Percentiles rank a stretch among this genome's conserved stretches.
Conservation (phyloP, 2,113 vertebrate genomes). For the Hystrix brachyura region DNA sequence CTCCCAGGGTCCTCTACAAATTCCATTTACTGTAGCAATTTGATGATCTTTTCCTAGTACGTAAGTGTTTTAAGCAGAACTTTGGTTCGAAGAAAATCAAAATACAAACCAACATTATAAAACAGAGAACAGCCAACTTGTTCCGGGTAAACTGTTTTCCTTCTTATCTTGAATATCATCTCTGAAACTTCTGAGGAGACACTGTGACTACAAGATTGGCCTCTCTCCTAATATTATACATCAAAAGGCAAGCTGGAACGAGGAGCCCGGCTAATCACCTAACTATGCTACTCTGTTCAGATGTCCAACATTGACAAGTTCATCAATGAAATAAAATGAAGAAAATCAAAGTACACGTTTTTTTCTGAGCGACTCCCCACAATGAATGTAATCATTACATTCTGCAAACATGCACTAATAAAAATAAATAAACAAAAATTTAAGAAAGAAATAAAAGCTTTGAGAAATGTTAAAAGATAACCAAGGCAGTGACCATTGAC, state of each 20-base stretch:
- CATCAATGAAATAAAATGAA: neutral
- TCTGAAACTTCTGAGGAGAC: neutral
- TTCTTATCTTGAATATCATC: neutral
- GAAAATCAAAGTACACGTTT: neutral
- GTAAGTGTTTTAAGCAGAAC: neutral
- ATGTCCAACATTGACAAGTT: neutral
- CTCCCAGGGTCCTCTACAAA: neutral
- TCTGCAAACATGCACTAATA: neutral
- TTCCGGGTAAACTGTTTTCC: neutral
- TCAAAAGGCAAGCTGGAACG: neutral
- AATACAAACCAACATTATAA: neutral
- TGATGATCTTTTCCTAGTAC: neutral
- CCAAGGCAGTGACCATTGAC: neutral
- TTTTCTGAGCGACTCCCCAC: neutral
- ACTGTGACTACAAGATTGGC: neutral
- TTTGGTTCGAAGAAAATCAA: slow-evolving; percentile 2
- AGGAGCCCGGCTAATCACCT: neutral
- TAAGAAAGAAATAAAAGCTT: neutral
- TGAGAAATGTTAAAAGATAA: neutral
- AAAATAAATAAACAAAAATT: neutral
- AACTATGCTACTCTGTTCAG: neutral
- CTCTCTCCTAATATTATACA: neutral
- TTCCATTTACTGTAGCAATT: neutral
- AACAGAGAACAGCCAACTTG: neutral
- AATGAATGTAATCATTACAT: neutral